Evolutionary conservation across 2,113 vertebrate species (phyloP).

Genomic region (Echinops telfairi): DNA sequence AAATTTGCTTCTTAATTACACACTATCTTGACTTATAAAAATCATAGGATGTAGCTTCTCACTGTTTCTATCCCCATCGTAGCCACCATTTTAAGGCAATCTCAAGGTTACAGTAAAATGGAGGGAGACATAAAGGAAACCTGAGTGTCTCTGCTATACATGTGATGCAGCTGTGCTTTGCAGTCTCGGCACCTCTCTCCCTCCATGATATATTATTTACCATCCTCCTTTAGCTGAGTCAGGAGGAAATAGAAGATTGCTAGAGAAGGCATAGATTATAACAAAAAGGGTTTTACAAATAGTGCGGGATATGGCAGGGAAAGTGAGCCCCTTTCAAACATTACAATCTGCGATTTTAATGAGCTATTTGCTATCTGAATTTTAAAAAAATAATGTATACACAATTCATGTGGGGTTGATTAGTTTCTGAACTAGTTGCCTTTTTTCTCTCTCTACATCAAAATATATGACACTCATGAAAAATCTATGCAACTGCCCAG

Average conservation of each 20-base stretch:
- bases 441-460: not conserved
- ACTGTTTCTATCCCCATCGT: not conserved
- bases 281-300: not conserved
- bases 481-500: not conserved
- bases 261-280: not conserved
- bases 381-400: not conserved
- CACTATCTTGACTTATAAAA: accelerated
- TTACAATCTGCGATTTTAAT: not conserved
- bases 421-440: not conserved
- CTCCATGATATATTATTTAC: not conserved
- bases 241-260: not conserved
- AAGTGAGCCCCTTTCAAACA: not conserved
- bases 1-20: not conserved
- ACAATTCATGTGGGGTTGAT: not conserved
- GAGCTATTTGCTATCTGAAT: not conserved
- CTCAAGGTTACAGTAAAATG: not conserved
- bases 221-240: not conserved
- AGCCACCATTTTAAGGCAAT: not conserved
- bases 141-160: not conserved
- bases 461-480: not conserved
- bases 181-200: not conserved
- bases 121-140: not conserved
- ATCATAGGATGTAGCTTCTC: not conserved
- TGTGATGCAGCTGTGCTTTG: not conserved
- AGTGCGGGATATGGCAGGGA: not conserved